A percentile compares a stretch with the other conserved stretches of the same genome.
These are phyloP conservation scores for Glaucomys volans DNA, from an alignment of 2,113 vertebrate species.

Conservation along the genomic window DNA sequence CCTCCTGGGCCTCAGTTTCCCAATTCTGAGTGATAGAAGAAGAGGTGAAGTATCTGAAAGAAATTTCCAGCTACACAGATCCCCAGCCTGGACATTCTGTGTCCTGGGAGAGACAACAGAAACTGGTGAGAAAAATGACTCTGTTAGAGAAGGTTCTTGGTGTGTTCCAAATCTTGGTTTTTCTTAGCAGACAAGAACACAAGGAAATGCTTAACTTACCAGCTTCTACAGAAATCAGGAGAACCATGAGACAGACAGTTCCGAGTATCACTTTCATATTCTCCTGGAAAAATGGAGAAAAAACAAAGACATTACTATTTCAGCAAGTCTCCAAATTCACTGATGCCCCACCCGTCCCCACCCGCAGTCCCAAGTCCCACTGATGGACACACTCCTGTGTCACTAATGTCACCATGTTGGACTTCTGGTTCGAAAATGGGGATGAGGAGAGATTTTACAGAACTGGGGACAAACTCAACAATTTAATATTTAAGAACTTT, in stretches of 20 bases:
- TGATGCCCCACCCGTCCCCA: not conserved
- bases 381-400: not conserved
- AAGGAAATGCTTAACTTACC: conserved; percentile 83
- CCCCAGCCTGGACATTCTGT: not conserved
- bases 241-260: conserved; percentile 68
- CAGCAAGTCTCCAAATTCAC: not conserved
- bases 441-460: not conserved
- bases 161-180: not conserved
- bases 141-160: not conserved
- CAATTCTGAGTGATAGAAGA: not conserved
- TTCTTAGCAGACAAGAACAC: not conserved
- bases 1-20: not conserved
- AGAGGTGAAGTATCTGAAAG: not conserved
- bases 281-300: conserved; percentile 70
- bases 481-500: not conserved
- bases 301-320: conserved; percentile 28
- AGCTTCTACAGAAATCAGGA: conserved; percentile 73
- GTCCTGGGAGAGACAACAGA: not conserved
- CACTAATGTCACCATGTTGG: not conserved
- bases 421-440: not conserved
- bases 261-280: conserved; percentile 83
- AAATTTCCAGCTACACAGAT: not conserved
- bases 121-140: not conserved
- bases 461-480: not conserved
- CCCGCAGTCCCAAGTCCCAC: not conserved